Percentiles rank a stretch among this genome's conserved stretches.
Evolutionary conservation across 2,113 vertebrate species (phyloP).

Genomic region (Falco punctatus): DNA sequence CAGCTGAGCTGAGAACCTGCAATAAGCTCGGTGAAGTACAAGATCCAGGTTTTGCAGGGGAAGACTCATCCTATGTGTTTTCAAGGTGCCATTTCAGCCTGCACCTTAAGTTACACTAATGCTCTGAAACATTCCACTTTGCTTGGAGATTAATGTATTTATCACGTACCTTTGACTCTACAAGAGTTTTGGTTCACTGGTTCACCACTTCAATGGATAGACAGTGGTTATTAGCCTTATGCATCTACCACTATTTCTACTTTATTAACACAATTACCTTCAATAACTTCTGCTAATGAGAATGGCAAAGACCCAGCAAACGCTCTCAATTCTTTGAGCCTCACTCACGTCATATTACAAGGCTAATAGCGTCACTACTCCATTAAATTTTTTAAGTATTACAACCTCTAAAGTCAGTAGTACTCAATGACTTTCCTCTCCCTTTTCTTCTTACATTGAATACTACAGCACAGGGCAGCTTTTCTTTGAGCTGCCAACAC

Average conservation of each 20-base stretch:
- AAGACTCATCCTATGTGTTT: background rate
- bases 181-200: background rate
- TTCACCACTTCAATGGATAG: background rate
- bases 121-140: background rate
- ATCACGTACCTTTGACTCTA: background rate
- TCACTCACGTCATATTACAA: background rate
- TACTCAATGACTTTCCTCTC: background rate
- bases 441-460: background rate
- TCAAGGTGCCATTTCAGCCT: background rate
- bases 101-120: background rate
- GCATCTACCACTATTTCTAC: background rate
- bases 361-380: background rate
- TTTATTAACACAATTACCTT: constrained; percentile 23
- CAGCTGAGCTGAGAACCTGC: background rate
- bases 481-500: background rate
- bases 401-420: background rate
- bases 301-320: background rate
- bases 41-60: background rate
- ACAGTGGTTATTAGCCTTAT: background rate
- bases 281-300: constrained; percentile 6
- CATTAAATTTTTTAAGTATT: background rate
- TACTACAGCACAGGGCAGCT: background rate
- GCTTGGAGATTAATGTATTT: background rate
- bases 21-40: background rate
- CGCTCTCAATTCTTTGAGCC: background rate